Evolutionary conservation across 2,888 invertebrate genomes (phyloP).

Genomic region (Penaeus monodon): DNA sequence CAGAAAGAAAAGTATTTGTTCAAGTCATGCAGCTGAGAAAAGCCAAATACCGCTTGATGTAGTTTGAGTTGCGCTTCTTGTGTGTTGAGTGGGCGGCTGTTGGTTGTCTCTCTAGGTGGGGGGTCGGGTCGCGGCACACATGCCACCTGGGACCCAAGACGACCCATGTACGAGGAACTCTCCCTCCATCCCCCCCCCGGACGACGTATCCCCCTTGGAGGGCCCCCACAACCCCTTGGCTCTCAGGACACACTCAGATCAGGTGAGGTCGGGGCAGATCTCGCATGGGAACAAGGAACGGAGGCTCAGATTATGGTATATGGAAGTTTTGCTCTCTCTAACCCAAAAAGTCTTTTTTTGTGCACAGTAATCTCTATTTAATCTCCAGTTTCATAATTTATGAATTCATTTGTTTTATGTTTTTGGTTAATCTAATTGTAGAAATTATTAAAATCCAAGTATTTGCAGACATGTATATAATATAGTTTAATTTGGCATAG

Average conservation of each 20-base stretch:
- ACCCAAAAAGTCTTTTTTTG: no score
- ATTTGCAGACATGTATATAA: no score
- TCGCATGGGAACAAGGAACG: constrained; percentile 44
- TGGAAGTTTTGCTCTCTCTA: not conserved
- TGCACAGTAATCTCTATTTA: no score
- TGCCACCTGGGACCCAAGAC: constrained; percentile 90
- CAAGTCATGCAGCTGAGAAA: constrained; percentile 29
- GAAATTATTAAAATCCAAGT: no score
- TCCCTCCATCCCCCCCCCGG: constrained; percentile 73
- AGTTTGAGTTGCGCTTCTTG: constrained; percentile 60
- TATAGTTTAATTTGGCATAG: no score
- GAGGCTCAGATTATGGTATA: constrained; percentile 18
- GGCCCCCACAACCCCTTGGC: constrained; percentile 76
- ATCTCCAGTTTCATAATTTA: no score
- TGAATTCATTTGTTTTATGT: no score
- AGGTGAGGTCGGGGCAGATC: constrained; percentile 41
- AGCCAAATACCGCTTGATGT: constrained; percentile 55
- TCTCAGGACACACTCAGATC: constrained; percentile 67
- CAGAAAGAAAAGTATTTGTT: no score
- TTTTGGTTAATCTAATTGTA: no score
- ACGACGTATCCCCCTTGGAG: constrained; percentile 74
- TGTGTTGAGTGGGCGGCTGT: constrained; percentile 63
- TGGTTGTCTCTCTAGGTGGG: constrained; percentile 62
- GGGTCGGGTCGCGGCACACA: constrained; percentile 70
- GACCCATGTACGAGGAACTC: constrained; percentile 91